Evolutionary conservation across 2,888 invertebrate species (phyloP).

Genomic region (Oxycera nigricornis): DNA sequence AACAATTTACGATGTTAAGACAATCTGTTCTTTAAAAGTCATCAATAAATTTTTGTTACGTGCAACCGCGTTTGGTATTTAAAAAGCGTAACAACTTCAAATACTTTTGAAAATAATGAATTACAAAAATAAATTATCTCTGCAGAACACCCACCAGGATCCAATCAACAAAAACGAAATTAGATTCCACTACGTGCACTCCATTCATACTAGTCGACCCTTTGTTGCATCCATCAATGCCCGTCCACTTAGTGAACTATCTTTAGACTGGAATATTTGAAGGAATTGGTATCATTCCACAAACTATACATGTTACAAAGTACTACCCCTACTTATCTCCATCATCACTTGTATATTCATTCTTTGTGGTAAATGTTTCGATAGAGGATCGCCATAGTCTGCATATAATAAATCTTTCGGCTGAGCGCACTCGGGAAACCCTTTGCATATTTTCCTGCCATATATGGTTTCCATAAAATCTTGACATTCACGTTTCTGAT

Average conservation of each 20-base stretch:
- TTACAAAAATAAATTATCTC: too few relatives aligned
- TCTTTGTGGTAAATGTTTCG: slow-evolving; percentile 31
- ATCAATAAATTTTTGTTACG: too few relatives aligned
- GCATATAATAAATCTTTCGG: slow-evolving; percentile 27
- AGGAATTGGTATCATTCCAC: not conserved
- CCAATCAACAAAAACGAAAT: not conserved
- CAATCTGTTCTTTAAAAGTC: too few relatives aligned
- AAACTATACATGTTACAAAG: not conserved
- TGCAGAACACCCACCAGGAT: not conserved
- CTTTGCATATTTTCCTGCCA: slow-evolving; percentile 12
- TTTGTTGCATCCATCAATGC: not conserved
- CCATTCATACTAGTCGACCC: not conserved
- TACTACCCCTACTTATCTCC: slow-evolving; percentile 9
- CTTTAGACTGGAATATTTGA: not conserved
- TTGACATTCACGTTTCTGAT: slow-evolving; percentile 32
- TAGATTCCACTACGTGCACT: not conserved
- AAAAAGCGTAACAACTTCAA: not conserved
- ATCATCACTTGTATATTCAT: slow-evolving; percentile 8
- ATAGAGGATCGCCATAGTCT: slow-evolving; percentile 18
- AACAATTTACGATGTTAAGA: too few relatives aligned
- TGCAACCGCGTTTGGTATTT: too few relatives aligned
- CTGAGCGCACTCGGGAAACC: not conserved
- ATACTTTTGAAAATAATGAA: not conserved
- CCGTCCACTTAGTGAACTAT: slow-evolving; percentile 2
- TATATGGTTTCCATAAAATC: slow-evolving; percentile 14